phyloP scores from a whole-genome alignment of 2,113 vertebrate species.

The Leptobrachium leishanense region DNA sequence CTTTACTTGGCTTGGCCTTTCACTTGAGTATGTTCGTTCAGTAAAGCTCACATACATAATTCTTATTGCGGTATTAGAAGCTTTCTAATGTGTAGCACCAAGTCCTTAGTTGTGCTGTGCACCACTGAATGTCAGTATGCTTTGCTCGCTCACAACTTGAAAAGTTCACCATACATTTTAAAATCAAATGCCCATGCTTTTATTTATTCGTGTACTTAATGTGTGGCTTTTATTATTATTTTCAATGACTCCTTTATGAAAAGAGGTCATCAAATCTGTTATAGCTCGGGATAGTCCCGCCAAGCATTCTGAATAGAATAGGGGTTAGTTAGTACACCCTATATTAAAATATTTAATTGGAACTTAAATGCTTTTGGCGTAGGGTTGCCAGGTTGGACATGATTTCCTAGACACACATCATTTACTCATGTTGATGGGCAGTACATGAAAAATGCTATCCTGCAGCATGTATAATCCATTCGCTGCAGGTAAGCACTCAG shows the following conservation, averaged over 20 bases:
- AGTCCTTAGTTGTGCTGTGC: not conserved
- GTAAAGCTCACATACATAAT: not conserved
- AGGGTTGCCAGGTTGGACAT: too few relatives aligned
- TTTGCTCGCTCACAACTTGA: not conserved
- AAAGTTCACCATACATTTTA: constrained; percentile 2
- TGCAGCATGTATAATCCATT: too few relatives aligned
- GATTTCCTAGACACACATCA: too few relatives aligned
- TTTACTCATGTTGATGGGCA: too few relatives aligned
- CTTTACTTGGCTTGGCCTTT: not conserved
- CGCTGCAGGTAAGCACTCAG: too few relatives aligned
- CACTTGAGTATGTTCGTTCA: not conserved
- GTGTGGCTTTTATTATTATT: too few relatives aligned
- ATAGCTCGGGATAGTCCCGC: too few relatives aligned
- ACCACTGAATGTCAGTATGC: not conserved
- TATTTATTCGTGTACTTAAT: constrained; percentile 1
- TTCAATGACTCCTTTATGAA: too few relatives aligned
- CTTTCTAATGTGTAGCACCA: not conserved
- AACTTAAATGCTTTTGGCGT: not conserved
- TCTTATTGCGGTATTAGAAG: not conserved
- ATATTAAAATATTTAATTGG: not conserved
- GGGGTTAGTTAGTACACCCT: not conserved
- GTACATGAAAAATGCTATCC: too few relatives aligned
- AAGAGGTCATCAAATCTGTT: too few relatives aligned
- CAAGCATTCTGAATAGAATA: too few relatives aligned
- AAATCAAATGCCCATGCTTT: not conserved